phyloP scores from a whole-genome alignment of 1,140 invertebrate genomes.

The Hetaerina americana region DNA sequence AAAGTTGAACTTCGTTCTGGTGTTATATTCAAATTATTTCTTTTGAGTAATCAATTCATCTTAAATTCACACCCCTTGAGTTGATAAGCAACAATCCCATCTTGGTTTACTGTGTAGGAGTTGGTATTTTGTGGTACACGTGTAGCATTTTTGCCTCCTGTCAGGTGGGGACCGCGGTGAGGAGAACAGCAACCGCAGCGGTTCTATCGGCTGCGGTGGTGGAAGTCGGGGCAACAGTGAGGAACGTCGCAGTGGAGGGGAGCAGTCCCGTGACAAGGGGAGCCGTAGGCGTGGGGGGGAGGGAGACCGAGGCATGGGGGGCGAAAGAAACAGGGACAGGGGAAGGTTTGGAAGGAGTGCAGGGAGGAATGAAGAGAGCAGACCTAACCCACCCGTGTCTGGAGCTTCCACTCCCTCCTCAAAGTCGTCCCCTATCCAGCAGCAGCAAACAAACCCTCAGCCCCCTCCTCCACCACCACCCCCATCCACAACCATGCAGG shows the following conservation, averaged over 20 bases:
- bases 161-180: constrained; percentile 23
- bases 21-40: too few species aligned
- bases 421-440: neutral
- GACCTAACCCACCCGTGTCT: neutral
- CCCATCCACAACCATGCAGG: constrained; percentile 13
- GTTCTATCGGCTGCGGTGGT: neutral
- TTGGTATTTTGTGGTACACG: neutral
- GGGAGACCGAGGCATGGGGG: constrained; percentile 27
- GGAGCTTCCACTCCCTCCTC: neutral
- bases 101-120: too few species aligned
- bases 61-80: too few species aligned
- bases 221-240: neutral
- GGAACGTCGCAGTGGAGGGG: constrained; percentile 1
- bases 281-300: constrained; percentile 14
- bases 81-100: too few species aligned
- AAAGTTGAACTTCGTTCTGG: too few species aligned
- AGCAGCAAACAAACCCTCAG: neutral
- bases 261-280: neutral
- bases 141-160: neutral
- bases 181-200: constrained; percentile 30
- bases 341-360: constrained; percentile 23
- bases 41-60: too few species aligned
- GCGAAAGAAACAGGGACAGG: constrained; percentile 29
- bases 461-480: constrained; percentile 3
- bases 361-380: constrained; percentile 10